phyloP scores from a whole-genome alignment of 2,888 invertebrate genomes.

The Pterostichus madidus region DNA sequence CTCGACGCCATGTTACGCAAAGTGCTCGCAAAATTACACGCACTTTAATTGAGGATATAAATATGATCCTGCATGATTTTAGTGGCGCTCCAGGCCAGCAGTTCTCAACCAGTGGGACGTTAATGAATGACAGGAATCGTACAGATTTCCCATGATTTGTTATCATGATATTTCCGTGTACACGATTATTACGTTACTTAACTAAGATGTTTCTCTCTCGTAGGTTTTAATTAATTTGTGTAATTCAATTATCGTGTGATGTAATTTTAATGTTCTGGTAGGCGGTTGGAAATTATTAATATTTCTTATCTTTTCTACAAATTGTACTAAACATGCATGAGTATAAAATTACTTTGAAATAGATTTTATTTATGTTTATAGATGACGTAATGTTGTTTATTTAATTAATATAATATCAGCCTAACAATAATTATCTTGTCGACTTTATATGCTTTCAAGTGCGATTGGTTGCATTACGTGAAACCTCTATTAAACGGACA shows the following conservation, averaged over 20 bases:
- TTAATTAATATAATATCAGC: not conserved
- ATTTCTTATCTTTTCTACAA: not conserved
- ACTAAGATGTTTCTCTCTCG: not conserved
- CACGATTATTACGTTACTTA: not conserved
- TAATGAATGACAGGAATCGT: slow-evolving; percentile 38
- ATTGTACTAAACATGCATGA: too few relatives aligned
- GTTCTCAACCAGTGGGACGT: slow-evolving; percentile 61
- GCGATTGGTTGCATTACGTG: not conserved
- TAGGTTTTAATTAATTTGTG: not conserved
- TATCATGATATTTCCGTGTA: too few relatives aligned
- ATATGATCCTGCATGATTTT: slow-evolving; percentile 57
- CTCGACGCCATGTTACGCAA: slow-evolving; percentile 50
- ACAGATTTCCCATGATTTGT: too few relatives aligned
- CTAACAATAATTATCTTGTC: slow-evolving; percentile 20
- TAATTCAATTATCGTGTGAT: slow-evolving; percentile 23
- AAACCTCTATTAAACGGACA: slow-evolving; percentile 13
- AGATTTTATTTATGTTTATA: not conserved
- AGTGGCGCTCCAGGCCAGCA: slow-evolving; percentile 46
- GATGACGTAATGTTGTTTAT: slow-evolving; percentile 18
- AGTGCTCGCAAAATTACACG: slow-evolving; percentile 50
- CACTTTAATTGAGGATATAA: slow-evolving; percentile 63
- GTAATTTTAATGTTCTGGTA: slow-evolving; percentile 2
- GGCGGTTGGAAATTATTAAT: slow-evolving; percentile 9
- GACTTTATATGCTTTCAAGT: slow-evolving; percentile 14
- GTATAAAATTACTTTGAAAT: too few relatives aligned